Base-by-base conservation (phyloP, 2,888 invertebrate genomes). In the Subacronicta megacephala region DNA sequence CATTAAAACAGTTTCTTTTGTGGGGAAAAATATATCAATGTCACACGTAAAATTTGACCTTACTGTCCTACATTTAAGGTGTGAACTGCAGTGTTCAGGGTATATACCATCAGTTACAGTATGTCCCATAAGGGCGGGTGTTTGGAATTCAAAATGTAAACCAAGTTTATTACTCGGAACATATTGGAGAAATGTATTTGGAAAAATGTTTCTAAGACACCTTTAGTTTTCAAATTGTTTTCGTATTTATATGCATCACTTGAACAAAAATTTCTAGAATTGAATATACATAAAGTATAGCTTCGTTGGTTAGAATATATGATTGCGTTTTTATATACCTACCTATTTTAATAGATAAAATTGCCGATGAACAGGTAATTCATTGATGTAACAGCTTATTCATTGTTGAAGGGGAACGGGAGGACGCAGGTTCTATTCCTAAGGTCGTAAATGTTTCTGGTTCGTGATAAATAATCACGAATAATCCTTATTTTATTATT, bases 101-200 rank as follows among this genome's bases (percentile, higher is more conserved):
- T 3, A 0, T 4, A 26, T 10, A 33, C 57, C 55, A 64, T 76
- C 65, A 72, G 67, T 73, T 72, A 69, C 72, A 65, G 75, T 61
- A 50, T 59, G 73, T 80, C 82, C 82, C 82, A 75, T 69, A 81
- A 75, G 82, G 78, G 75, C 79, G 82, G 78, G 75, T 78, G 75
- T 80, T 87, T 81, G 76, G 81, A 79, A 83, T 88, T 80, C 80
- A 81, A 83, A 82, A 80, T 82, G 80, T 77, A 68, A 66, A 65
- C 64, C 62, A 75, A 78, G 78, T 87, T 87, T 88, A 88, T 88
- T 84, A 80, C 78, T 66, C 69, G 89, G 83, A 87, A 88, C 84
- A 83, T 80, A 88, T 87, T 83, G 81, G 81, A 73, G 81, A 81
- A 82, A 82, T 82, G 72, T 67, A 62, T 67, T 54, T 13, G 62